Conservation (phyloP, 2,888 invertebrate species). For the Sericinus montela region DNA sequence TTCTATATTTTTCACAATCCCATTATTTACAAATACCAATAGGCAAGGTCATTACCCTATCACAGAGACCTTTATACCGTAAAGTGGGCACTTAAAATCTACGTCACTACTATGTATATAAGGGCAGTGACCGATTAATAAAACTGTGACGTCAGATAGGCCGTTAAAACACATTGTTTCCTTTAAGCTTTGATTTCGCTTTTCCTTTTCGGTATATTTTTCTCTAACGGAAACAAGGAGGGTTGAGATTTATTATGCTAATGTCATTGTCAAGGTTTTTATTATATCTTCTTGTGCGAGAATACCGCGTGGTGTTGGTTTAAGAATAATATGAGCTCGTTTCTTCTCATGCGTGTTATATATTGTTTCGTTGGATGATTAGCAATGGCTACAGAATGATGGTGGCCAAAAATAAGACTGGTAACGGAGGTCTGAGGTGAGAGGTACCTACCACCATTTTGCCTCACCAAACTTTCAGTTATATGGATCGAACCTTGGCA, state of each 20-base stretch:
- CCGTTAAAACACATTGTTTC: not conserved
- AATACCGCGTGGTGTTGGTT: too few species aligned
- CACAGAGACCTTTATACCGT: constrained; percentile 15
- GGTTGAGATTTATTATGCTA: not conserved
- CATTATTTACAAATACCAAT: not conserved
- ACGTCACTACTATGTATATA: constrained; percentile 4
- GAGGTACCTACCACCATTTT: too few species aligned
- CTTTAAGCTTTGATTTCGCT: not conserved
- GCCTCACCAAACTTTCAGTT: too few species aligned
- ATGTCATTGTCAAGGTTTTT: not conserved
- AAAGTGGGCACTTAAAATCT: constrained; percentile 7
- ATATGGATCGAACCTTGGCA: too few species aligned
- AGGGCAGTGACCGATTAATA: constrained; percentile 12
- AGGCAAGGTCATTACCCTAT: constrained; percentile 6
- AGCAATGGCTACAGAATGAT: too few species aligned
- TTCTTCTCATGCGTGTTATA: not conserved
- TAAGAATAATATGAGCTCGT: too few species aligned
- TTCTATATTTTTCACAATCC: too few species aligned
- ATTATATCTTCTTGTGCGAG: too few species aligned
- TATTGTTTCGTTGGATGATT: too few species aligned
- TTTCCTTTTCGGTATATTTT: not conserved
- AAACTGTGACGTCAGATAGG: constrained; percentile 8
- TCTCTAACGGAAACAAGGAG: not conserved
- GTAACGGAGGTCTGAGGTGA: too few species aligned
- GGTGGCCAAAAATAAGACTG: too few species aligned